A percentile compares a stretch with the other conserved stretches of the same genome.
Evolutionary conservation across 1,140 invertebrate species (phyloP).

Genomic region (Drosophila ficusphila): DNA sequence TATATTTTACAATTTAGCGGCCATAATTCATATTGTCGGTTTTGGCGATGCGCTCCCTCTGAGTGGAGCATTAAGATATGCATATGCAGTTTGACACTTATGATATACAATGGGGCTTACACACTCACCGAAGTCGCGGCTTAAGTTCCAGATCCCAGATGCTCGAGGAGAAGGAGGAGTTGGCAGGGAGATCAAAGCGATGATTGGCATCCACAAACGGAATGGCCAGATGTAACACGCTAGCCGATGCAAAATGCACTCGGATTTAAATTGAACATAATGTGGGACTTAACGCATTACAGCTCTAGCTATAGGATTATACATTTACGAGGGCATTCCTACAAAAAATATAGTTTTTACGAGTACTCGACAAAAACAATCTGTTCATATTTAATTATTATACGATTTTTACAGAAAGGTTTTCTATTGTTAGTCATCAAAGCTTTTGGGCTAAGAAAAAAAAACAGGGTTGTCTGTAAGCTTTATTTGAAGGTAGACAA

Average conservation of each 20-base stretch:
- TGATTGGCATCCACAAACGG: constrained; percentile 8
- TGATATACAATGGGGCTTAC: constrained; percentile 33
- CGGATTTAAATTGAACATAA: not conserved
- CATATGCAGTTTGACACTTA: constrained; percentile 54
- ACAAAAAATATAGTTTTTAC: no score
- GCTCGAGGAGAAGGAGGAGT: not conserved
- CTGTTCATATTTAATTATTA: no score
- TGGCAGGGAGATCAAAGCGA: constrained; percentile 16
- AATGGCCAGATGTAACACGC: not conserved
- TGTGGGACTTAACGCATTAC: no score
- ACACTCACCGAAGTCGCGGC: constrained; percentile 5
- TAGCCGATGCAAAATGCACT: not conserved
- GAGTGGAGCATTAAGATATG: constrained; percentile 69
- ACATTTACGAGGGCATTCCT: no score
- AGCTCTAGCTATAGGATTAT: no score
- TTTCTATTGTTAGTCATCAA: no score
- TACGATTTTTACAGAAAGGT: no score
- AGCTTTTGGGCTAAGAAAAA: no score
- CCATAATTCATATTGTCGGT: constrained; percentile 82
- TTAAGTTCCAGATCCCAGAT: constrained; percentile 2
- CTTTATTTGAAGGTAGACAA: no score
- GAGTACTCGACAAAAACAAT: no score
- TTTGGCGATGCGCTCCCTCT: constrained; percentile 62
- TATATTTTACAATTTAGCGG: constrained; percentile 83
- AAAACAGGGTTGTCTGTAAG: no score